Conservation (phyloP, 2,888 invertebrate species). For the Idaea dimidiata region DNA sequence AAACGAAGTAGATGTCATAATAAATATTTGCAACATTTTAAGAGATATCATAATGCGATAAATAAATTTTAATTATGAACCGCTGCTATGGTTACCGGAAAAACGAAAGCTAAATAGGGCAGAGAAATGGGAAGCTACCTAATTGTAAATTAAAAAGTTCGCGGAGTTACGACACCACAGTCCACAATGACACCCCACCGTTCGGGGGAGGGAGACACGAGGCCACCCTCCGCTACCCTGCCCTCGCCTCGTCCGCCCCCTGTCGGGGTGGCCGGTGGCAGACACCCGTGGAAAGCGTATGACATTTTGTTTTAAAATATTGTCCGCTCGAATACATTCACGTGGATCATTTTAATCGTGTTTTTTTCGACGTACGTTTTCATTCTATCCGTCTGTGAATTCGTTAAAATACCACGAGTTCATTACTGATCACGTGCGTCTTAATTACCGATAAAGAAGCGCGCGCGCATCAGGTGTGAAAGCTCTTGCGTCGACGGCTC, state of each 20-base stretch:
- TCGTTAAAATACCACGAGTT: constrained; percentile 9
- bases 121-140: constrained; percentile 81
- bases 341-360: constrained; percentile 76
- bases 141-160: constrained; percentile 82
- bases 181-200: constrained; percentile 77
- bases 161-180: constrained; percentile 81
- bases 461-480: constrained; percentile 66
- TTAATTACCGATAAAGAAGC: constrained; percentile 65
- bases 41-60: constrained; percentile 59
- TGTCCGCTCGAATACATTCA: constrained; percentile 78
- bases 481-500: constrained; percentile 45
- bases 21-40: constrained; percentile 51
- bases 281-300: constrained; percentile 78
- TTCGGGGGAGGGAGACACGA: constrained; percentile 38
- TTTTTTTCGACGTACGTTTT: constrained; percentile 54
- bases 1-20: constrained; percentile 22
- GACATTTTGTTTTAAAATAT: constrained; percentile 81
- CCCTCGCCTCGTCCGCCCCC: constrained; percentile 32
- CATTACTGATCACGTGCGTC: constrained; percentile 42
- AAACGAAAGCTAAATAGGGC: constrained; percentile 80
- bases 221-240: constrained; percentile 33
- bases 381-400: constrained; percentile 22
- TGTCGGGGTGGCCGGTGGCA: constrained; percentile 57
- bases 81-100: constrained; percentile 67
- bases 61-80: constrained; percentile 78